phyloP scores from a whole-genome alignment of 2,888 invertebrate species.

The Drosophila macrospina region DNA sequence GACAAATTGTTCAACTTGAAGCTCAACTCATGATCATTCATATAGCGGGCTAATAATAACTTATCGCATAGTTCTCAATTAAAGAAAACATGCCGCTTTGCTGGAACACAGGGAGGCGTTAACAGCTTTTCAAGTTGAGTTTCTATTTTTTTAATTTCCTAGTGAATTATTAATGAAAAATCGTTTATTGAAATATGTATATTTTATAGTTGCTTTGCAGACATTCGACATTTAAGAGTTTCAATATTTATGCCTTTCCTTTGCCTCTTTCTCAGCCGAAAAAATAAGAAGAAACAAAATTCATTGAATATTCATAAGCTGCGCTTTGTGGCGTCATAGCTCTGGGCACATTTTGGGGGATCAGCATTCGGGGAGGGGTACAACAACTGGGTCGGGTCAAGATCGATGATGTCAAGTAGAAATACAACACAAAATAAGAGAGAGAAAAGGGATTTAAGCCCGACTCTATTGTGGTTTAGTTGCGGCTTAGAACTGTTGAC shows the following conservation, averaged over 20 bases:
- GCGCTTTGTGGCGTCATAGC: slow-evolving; percentile 73
- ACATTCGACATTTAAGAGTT: slow-evolving; percentile 68
- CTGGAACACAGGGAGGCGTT: slow-evolving; percentile 56
- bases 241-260: slow-evolving; percentile 71
- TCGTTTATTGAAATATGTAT: slow-evolving; percentile 74
- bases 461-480: slow-evolving; percentile 42
- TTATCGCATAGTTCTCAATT: slow-evolving; percentile 53
- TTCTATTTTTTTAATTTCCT: slow-evolving; percentile 50
- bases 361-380: slow-evolving; percentile 18
- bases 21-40: slow-evolving; percentile 40
- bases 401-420: slow-evolving; percentile 72
- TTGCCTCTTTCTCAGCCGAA: slow-evolving; percentile 49
- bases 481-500: slow-evolving; percentile 68
- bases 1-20: slow-evolving; percentile 39
- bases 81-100: slow-evolving; percentile 40
- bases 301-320: slow-evolving; percentile 73
- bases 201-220: slow-evolving; percentile 68
- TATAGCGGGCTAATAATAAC: slow-evolving; percentile 40
- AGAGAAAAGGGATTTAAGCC: slow-evolving; percentile 40
- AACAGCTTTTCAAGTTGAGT: slow-evolving; percentile 47
- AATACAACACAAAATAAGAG: slow-evolving; percentile 11
- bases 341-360: slow-evolving; percentile 25
- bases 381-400: slow-evolving; percentile 74
- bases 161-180: slow-evolving; percentile 76
- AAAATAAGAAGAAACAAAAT: slow-evolving; percentile 24